Base-by-base conservation (phyloP, 2,888 invertebrate genomes). In the Minunthozetes semirufus region DNA sequence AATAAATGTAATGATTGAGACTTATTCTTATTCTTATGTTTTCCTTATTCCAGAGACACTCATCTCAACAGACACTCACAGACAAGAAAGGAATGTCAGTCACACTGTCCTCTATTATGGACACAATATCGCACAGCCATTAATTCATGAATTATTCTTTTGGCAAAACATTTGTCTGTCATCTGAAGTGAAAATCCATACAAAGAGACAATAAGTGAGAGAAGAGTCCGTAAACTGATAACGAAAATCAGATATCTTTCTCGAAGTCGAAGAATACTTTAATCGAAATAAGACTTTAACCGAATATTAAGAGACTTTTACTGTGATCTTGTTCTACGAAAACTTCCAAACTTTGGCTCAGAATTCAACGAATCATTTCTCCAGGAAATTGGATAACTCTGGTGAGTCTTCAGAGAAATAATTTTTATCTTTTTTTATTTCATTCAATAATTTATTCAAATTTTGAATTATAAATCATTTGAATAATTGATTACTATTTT, bases 101-200 rank as follows among this genome's bases (percentile, higher is more conserved):
- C 59, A 59, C 19, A 50, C 59, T 15, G 42, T 66, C 38, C 66
- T 66, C 66, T 66, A 29, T 66, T 66, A 66, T 66, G 38, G 66
- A 66, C 42, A 66, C 66, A 66, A 19, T 27, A 25, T 25, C 48
- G 48, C 42, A 68, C 38, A 66, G 38, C 8, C 42, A 19, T 25
- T 46, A 48, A 22, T 48, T 70, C 70, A 70, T 70, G 70, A 70
- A 70, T 70, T 70, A 70, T 70, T 70, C 70, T 66, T 66, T 38
- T 66, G 48, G 48, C 48, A 48, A 9, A 70, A 70, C 27, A 9
- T 1, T n/a, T 70, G 13, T 25, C 46, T 48, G 46, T 48, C 59
- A 59, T 59, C 29, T 59, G 59, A 59, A 27, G 27, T 11, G 59
- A 59, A 59, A 59, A 59, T 13, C 59, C 29, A 29, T 59, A 29